Conservation (phyloP, 2,888 invertebrate species). For the Dolichomitus sp. region DNA sequence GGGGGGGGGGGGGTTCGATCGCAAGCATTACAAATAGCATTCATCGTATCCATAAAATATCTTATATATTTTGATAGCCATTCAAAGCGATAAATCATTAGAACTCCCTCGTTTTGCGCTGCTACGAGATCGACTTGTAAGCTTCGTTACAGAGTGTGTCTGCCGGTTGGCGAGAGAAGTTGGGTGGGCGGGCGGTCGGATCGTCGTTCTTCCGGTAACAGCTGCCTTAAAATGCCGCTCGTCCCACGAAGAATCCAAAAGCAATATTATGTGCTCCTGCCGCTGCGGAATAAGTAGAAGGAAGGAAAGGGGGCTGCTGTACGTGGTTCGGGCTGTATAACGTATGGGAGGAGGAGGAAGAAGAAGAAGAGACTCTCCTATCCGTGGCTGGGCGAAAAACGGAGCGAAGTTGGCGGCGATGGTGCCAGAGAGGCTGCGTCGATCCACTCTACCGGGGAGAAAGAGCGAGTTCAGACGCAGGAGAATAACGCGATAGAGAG, state of each 20-base stretch:
- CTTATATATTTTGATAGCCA: background rate
- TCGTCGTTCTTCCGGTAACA: conserved; percentile 77
- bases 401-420: background rate
- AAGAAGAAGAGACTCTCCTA: conserved; percentile 8
- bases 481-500: background rate
- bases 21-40: background rate
- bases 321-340: conserved; percentile 26
- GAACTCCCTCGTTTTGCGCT: background rate
- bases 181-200: conserved; percentile 34
- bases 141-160: conserved; percentile 25
- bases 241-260: conserved; percentile 80
- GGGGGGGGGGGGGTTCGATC: background rate
- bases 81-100: conserved; percentile 10
- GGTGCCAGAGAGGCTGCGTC: conserved; percentile 11
- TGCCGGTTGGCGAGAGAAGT: conserved; percentile 1
- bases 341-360: background rate
- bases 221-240: conserved; percentile 79
- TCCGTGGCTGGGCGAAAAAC: background rate
- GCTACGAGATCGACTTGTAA: conserved; percentile 10
- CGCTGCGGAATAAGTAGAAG: conserved; percentile 63
- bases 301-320: conserved; percentile 45
- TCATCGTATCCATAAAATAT: background rate
- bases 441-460: background rate
- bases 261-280: conserved; percentile 78
- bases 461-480: background rate